phyloP scores from a whole-genome alignment of 2,113 vertebrate genomes.

The Montifringilla adamsi region DNA sequence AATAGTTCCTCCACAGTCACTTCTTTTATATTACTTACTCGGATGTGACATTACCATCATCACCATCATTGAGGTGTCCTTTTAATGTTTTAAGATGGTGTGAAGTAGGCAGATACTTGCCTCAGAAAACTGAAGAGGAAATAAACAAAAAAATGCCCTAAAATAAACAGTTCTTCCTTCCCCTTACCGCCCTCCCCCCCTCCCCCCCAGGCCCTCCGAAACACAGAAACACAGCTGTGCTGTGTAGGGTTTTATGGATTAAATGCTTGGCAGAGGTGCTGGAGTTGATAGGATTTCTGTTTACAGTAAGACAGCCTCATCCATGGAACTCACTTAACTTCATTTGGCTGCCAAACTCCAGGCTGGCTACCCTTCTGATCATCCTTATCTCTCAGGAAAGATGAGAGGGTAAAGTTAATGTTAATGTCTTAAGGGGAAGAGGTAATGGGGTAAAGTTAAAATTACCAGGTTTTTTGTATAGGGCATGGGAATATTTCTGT shows the following conservation, averaged over 20 bases:
- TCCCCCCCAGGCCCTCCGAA: too few relatives aligned
- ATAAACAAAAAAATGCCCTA: not conserved
- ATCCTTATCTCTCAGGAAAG: not conserved
- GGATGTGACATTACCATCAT: not conserved
- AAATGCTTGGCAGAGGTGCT: constrained; percentile 41
- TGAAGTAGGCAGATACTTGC: not conserved
- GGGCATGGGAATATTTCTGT: not conserved
- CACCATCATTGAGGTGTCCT: not conserved
- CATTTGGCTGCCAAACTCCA: not conserved
- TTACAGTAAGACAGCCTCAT: not conserved
- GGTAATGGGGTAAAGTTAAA: not conserved
- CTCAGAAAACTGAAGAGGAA: not conserved
- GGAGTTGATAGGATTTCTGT: constrained; percentile 26
- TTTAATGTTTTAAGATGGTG: not conserved
- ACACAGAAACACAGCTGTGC: constrained; percentile 4
- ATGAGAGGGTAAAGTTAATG: not conserved
- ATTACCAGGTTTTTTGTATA: not conserved
- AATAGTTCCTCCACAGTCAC: not conserved
- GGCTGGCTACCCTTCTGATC: not conserved
- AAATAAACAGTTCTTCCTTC: not conserved
- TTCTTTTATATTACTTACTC: not conserved
- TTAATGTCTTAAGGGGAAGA: not conserved
- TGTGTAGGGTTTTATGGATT: constrained; percentile 34
- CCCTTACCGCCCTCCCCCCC: accelerated
- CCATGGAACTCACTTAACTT: constrained; percentile 13